A percentile compares a stretch with the other conserved stretches of the same genome.
These are phyloP conservation scores for Orchestes rusci DNA, from an alignment of 2,888 invertebrate genomes.

Conservation along the genomic window DNA sequence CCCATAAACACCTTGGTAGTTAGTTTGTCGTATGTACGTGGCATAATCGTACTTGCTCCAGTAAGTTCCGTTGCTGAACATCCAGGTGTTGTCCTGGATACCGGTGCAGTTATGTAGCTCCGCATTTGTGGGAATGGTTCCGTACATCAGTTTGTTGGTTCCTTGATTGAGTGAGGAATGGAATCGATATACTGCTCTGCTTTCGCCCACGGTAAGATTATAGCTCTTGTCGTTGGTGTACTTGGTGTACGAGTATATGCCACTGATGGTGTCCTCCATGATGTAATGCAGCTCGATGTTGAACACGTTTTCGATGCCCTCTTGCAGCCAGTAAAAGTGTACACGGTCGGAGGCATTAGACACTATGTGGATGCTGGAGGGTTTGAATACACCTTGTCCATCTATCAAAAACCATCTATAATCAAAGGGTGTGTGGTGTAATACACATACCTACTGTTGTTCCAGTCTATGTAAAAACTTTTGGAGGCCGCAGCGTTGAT, in stretches of 20 bases:
- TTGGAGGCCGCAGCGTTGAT: conserved; percentile 4
- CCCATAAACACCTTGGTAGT: conserved; percentile 17
- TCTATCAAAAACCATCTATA: conserved; percentile 4
- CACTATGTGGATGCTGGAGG: conserved; percentile 7
- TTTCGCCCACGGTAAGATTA: conserved; percentile 9
- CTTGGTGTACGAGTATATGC: conserved; percentile 16
- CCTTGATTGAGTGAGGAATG: too few relatives aligned
- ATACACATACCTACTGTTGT: conserved; percentile 11
- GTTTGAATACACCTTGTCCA: conserved; percentile 12
- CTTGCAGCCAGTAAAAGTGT: conserved; percentile 17
- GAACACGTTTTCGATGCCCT: background rate
- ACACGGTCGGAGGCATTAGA: conserved; percentile 7
- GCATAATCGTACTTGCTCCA: conserved; percentile 17
- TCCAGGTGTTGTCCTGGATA: conserved; percentile 15
- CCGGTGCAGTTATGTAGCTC: too few relatives aligned
- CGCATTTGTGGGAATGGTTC: too few relatives aligned
- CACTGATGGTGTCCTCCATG: conserved; percentile 10
- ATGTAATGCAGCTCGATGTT: conserved; percentile 14
- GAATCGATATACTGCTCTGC: conserved; percentile 11
- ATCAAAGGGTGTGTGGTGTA: too few relatives aligned
- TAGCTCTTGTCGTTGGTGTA: conserved; percentile 12
- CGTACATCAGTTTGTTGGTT: too few relatives aligned
- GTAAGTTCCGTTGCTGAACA: conserved; percentile 14
- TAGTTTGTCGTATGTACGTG: conserved; percentile 13
- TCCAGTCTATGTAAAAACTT: conserved; percentile 15